Conservation (phyloP, 2,113 vertebrate genomes). For the Aspiorhynchus laticeps region DNA sequence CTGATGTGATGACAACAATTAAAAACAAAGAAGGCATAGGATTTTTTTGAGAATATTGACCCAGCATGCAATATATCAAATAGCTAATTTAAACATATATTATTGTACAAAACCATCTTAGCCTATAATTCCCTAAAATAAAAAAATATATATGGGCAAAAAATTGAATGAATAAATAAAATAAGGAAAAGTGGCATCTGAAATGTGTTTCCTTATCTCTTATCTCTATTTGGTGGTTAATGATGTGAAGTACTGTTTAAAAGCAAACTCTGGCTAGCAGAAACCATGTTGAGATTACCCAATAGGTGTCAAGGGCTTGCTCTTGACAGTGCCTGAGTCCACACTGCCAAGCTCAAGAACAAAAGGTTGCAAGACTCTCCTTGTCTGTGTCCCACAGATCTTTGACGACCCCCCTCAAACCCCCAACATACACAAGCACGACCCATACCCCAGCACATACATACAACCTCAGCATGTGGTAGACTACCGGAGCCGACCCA, state of each 20-base stretch:
- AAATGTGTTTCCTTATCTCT: slow-evolving; percentile 42
- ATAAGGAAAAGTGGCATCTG: not conserved
- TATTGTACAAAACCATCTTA: too few relatives aligned
- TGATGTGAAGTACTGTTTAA: slow-evolving; percentile 40
- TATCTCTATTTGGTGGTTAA: slow-evolving; percentile 45
- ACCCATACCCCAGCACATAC: slow-evolving; percentile 58
- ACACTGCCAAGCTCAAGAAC: slow-evolving; percentile 79
- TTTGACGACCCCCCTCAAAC: slow-evolving; percentile 56
- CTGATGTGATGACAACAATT: not conserved
- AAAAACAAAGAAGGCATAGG: not conserved
- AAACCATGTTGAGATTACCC: slow-evolving; percentile 57
- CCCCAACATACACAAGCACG: slow-evolving; percentile 53
- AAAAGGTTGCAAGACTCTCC: slow-evolving; percentile 68
- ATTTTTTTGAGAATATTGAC: too few relatives aligned
- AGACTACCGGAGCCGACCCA: slow-evolving; percentile 82
- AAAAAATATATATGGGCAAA: not conserved
- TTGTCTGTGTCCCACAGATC: slow-evolving; percentile 48
- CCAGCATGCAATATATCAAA: too few relatives aligned
- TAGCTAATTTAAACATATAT: too few relatives aligned
- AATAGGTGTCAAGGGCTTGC: slow-evolving; percentile 57
- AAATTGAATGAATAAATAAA: not conserved
- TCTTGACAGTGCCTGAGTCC: slow-evolving; percentile 54
- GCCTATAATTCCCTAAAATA: not conserved
- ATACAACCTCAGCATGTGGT: slow-evolving; percentile 71
- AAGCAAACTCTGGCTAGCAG: slow-evolving; percentile 35